Evolutionary conservation across 2,888 invertebrate genomes (phyloP), one percentile per base, ranked within the genome.

Genomic region (Acrobasis suavella): DNA sequence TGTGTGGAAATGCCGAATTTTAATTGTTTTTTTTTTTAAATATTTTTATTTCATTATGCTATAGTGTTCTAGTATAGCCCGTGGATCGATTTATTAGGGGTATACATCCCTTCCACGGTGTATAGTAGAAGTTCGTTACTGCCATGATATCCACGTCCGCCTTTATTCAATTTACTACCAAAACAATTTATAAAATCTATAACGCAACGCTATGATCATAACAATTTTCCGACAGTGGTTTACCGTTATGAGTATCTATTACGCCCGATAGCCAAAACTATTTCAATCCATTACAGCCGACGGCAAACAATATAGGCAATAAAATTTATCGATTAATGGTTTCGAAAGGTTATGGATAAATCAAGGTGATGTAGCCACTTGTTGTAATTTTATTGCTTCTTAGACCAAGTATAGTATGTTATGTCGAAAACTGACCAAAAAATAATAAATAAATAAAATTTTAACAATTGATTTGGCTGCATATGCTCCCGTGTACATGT

Each of bases 311-410:
- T 51, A 51, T 14, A 3, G 46, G 46, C 49, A 59, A 42, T 16
- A 51, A 38, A 60, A 42, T 17, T 17, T 38, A 51, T 52, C 22
- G 52, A 52, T 52, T 52, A 52, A 32, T 8, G 22, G 22, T 52
- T 22, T 59, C 14, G 46, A 38, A 59, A 49, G 15, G 59, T 49
- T 52, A 37, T 16, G 17, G 14, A 38, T 9, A 6, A 22, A 39
- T 61, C 64, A 60, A 60, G 56, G 58, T 58, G 38, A 46, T 46
- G 1, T 14, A n/a, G 12, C 46, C 46, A 46, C 46, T 46, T 46
- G n/a, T 14, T n/a, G 46, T 46, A n/a, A n/a, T 46, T 46, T 46
- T 46, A 46, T 46, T 12, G 46, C n/a, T 14, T 1, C 46, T 46
- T 46, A 46, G 12, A 14, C 2, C n/a, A 46, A 46, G 14, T 6